Evolutionary conservation across 2,888 invertebrate genomes (phyloP).

Genomic region (Pammene aurita): DNA sequence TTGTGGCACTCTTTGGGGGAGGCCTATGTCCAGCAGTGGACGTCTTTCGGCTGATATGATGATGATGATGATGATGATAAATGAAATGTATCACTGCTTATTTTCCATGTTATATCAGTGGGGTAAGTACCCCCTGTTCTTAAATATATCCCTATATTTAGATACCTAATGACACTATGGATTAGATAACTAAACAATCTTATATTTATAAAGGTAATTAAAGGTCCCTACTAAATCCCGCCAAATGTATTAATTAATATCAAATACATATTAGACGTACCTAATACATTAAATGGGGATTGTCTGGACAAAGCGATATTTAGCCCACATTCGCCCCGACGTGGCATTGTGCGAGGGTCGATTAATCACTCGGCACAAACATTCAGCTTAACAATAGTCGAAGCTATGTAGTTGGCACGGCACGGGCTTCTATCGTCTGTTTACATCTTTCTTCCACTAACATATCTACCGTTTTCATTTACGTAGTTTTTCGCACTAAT

Average conservation of each 20-base stretch:
- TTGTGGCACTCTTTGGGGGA: too few species aligned
- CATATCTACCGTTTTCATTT: slow-evolving; percentile 17
- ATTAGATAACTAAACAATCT: too few species aligned
- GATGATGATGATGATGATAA: too few species aligned
- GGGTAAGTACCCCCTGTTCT: too few species aligned
- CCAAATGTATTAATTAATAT: slow-evolving; percentile 1
- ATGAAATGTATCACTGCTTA: too few species aligned
- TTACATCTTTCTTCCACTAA: slow-evolving; percentile 49
- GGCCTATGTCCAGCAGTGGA: too few species aligned
- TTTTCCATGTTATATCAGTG: too few species aligned
- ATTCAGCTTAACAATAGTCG: slow-evolving; percentile 47
- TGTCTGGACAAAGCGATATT: slow-evolving; percentile 32
- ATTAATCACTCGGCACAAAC: slow-evolving; percentile 35
- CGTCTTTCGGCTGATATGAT: too few species aligned
- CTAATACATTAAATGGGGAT: slow-evolving; percentile 13
- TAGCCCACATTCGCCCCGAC: slow-evolving; percentile 35
- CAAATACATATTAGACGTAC: slow-evolving; percentile 14
- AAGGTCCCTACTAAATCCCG: neutral
- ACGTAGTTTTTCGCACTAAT: neutral
- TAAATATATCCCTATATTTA: too few species aligned
- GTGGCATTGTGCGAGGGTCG: slow-evolving; percentile 26
- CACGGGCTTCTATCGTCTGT: slow-evolving; percentile 48
- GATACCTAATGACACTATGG: too few species aligned
- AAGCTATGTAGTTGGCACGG: slow-evolving; percentile 48
- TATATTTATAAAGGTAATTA: neutral